phyloP scores from a whole-genome alignment of 2,888 invertebrate species.

The Perizoma affinitatum region DNA sequence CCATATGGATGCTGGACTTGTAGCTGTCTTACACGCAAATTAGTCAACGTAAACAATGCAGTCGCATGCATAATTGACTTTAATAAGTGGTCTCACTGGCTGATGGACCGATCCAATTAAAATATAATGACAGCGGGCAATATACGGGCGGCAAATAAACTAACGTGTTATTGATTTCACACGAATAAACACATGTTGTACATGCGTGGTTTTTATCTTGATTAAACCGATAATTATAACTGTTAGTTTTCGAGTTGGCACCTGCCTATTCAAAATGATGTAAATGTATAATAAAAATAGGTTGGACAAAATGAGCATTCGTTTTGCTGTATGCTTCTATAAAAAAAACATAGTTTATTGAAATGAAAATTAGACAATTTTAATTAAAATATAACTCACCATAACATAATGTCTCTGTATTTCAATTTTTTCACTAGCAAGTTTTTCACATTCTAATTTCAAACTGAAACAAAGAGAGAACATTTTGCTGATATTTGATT shows the following conservation, averaged over 20 bases:
- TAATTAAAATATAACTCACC: slow-evolving; percentile 83
- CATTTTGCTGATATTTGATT: slow-evolving; percentile 23
- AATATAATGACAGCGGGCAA: slow-evolving; percentile 53
- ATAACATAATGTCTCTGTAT: slow-evolving; percentile 96
- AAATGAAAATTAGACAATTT: slow-evolving; percentile 1
- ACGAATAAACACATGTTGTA: slow-evolving; percentile 58
- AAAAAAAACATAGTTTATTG: not conserved
- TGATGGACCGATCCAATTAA: slow-evolving; percentile 52
- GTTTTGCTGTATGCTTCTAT: not conserved
- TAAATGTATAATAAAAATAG: not conserved
- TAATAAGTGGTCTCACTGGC: slow-evolving; percentile 52
- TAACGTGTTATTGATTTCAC: slow-evolving; percentile 64
- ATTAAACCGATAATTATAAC: slow-evolving; percentile 42
- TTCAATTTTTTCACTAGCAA: slow-evolving; percentile 94
- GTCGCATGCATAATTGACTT: slow-evolving; percentile 48
- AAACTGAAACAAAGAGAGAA: slow-evolving; percentile 84
- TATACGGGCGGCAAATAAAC: slow-evolving; percentile 67
- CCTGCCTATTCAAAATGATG: slow-evolving; percentile 27
- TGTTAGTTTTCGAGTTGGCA: slow-evolving; percentile 30
- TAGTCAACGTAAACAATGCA: slow-evolving; percentile 41
- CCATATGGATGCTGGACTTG: slow-evolving; percentile 33
- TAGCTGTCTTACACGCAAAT: slow-evolving; percentile 31
- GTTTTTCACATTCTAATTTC: slow-evolving; percentile 95
- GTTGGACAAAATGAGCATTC: not conserved
- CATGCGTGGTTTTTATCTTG: slow-evolving; percentile 58